phyloP scores from a whole-genome alignment of 1,140 invertebrate genomes.

The Nephila pilipes region DNA sequence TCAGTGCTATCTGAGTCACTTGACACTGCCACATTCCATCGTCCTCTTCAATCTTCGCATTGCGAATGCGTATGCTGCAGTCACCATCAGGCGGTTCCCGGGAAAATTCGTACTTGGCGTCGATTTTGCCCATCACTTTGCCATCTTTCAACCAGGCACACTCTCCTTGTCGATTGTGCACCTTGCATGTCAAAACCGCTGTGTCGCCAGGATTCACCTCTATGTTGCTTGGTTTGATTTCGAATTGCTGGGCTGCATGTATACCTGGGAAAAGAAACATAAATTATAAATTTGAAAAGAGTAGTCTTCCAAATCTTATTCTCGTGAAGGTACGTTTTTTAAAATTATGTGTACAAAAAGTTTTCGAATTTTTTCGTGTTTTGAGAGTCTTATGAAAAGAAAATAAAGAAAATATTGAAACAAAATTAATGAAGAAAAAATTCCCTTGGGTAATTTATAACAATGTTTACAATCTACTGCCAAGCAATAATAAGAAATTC shows the following conservation, averaged over 20 bases:
- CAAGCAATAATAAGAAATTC: too few species aligned
- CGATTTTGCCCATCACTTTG: constrained; percentile 87
- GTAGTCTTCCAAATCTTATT: too few species aligned
- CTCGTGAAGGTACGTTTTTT: too few species aligned
- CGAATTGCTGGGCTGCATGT: constrained; percentile 69
- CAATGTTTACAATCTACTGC: too few species aligned
- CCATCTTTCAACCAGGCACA: constrained; percentile 97
- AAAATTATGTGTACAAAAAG: too few species aligned
- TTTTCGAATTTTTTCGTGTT: too few species aligned
- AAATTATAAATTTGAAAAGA: background rate
- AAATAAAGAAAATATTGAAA: too few species aligned
- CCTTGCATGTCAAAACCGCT: constrained; percentile 89
- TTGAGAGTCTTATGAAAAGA: too few species aligned
- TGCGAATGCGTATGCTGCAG: constrained; percentile 92
- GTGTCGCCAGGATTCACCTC: constrained; percentile 86
- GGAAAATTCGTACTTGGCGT: constrained; percentile 94
- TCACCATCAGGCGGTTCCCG: constrained; percentile 84
- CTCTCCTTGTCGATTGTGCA: constrained; percentile 91
- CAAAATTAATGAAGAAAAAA: too few species aligned
- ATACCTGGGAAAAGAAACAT: constrained; percentile 28
- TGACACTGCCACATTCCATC: constrained; percentile 96
- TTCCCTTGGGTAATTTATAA: too few species aligned
- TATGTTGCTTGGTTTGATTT: constrained; percentile 60
- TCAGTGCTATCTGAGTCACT: constrained; percentile 91
- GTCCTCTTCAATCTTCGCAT: constrained; percentile 91